Percentiles rank a stretch among this genome's conserved stretches.
phyloP scores from a whole-genome alignment of 2,888 invertebrate species.

The Dione juno region DNA sequence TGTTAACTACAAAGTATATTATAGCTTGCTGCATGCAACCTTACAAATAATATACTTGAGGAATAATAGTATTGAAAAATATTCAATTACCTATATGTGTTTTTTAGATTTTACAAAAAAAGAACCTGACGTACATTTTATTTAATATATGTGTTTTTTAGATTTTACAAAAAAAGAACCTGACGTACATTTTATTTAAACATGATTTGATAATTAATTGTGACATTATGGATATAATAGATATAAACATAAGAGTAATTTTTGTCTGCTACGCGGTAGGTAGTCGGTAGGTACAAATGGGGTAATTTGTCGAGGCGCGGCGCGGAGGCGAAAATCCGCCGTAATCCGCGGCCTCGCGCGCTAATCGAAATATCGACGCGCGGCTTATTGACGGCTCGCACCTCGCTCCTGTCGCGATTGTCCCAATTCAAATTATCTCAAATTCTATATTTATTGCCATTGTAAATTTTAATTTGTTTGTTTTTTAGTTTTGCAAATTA shows the following conservation, averaged over 20 bases:
- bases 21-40: neutral
- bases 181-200: no score
- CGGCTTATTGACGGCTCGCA: constrained; percentile 65
- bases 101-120: no score
- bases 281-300: constrained; percentile 69
- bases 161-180: no score
- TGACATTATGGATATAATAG: neutral
- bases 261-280: constrained; percentile 38
- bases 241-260: neutral
- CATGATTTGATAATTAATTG: no score
- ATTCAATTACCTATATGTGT: no score
- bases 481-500: no score
- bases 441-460: neutral
- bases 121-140: no score
- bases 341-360: constrained; percentile 75
- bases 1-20: constrained; percentile 1
- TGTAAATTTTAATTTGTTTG: neutral
- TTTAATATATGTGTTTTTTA: no score
- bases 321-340: constrained; percentile 78
- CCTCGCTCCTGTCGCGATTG: constrained; percentile 30
- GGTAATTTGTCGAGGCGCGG: constrained; percentile 72
- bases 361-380: constrained; percentile 81
- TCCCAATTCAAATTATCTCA: constrained; percentile 16
- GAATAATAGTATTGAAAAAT: no score
- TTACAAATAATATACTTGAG: neutral